A percentile compares a stretch with the other conserved stretches of the same genome.
phyloP scores from a whole-genome alignment of 2,888 invertebrate genomes.

The Patella ulyssiponensis region DNA sequence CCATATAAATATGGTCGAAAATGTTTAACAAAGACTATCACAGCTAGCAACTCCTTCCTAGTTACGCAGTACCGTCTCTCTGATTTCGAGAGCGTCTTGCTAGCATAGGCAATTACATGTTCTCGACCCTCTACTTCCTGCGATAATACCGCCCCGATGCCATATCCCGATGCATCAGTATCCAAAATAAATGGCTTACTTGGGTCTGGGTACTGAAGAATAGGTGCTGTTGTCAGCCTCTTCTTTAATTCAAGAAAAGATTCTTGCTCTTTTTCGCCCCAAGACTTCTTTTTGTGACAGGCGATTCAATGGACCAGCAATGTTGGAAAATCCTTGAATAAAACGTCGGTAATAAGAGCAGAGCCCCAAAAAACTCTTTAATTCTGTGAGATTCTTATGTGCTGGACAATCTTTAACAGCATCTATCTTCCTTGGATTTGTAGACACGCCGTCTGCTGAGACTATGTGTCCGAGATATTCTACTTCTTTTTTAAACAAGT shows the following conservation, averaged over 20 bases:
- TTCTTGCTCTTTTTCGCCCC: constrained; percentile 30
- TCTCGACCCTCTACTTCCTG: constrained; percentile 43
- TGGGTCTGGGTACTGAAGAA: constrained; percentile 33
- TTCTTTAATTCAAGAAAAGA: constrained; percentile 36
- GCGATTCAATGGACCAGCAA: constrained; percentile 23
- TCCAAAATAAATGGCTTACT: constrained; percentile 39
- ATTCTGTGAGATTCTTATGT: constrained; percentile 5
- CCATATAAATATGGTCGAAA: too few species aligned
- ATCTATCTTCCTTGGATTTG: constrained; percentile 27
- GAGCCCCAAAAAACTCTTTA: constrained; percentile 17
- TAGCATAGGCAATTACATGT: constrained; percentile 41
- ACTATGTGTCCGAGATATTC: constrained; percentile 30
- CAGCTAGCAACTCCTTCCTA: constrained; percentile 37
- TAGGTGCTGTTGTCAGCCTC: constrained; percentile 25
- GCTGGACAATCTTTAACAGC: not conserved
- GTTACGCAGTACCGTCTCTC: constrained; percentile 41
- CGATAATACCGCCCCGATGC: constrained; percentile 44
- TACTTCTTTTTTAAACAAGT: constrained; percentile 26
- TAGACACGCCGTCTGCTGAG: constrained; percentile 17
- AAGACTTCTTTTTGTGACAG: constrained; percentile 27
- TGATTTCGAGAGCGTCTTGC: constrained; percentile 34
- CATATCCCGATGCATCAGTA: constrained; percentile 43
- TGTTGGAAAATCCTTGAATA: constrained; percentile 13
- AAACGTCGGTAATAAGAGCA: not conserved
- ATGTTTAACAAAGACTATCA: constrained; percentile 40